Evolutionary conservation across 1,140 invertebrate species (phyloP), one percentile per base, ranked within the genome.

Genomic region (Batillaria attramentaria): DNA sequence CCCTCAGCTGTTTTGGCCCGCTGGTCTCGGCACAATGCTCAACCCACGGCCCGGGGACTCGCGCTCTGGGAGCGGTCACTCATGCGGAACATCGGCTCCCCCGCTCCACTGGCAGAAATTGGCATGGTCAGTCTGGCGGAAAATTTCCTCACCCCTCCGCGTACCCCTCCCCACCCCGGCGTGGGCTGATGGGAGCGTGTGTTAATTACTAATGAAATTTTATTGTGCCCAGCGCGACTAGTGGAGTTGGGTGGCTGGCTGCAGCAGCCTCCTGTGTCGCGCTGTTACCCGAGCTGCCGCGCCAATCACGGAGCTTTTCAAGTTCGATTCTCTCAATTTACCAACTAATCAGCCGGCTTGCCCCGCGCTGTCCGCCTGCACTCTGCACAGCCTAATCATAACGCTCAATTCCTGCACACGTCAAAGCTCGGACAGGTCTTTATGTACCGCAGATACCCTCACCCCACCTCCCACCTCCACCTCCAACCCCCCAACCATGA

Each of bases 1-100:
- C 73, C 73, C 73, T 60, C 60, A 76, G 73, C 73, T 76, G 73
- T 76, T 76, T 74, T 74, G 24, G 28, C 28, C 60, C 24, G 24
- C 33, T 50, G 35, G 33, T 18, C 54, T 18, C 35, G 20, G 28
- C 43, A 76, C 60, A 76, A 62, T 62, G 57, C n/a, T 62, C n/a
- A 24, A 62, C 33, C 57, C 57, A 24, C 39, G 69, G 43, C 69
- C 33, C 43, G 39, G n/a, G 28, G 69, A 42, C 69, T 33, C 37
- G 69, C 20, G 31, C 31, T 24, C 39, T 33, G 43, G 69, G 43
- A 76, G 35, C 60, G 54, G n/a, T 31, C 73, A 76, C 73, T 62
- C 43, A 57, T 20, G 35, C 43, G 57, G 54, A 39, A 60, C 57
- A 57, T 60, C 46, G 35, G 37, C 28, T 35, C 35, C 54, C 35